These are phyloP conservation scores for Tupiocoris notatus DNA, from an alignment of 2,888 invertebrate species.

Conservation along the genomic window DNA sequence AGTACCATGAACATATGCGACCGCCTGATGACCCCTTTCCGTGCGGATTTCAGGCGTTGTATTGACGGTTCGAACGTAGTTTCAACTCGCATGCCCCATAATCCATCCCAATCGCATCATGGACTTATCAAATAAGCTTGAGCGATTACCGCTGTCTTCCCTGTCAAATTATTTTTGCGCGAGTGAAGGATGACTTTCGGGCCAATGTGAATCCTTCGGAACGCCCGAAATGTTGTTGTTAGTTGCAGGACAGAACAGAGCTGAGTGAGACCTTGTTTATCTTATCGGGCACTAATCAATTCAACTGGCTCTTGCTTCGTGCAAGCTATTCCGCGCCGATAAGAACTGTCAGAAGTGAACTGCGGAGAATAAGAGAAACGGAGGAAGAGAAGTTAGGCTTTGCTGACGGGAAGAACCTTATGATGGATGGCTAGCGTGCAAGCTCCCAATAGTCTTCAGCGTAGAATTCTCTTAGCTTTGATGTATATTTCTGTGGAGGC, in stretches of 20 bases:
- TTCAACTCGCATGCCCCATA: background rate
- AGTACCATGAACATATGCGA: background rate
- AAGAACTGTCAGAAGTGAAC: background rate
- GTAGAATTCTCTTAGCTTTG: background rate
- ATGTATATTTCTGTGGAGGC: background rate
- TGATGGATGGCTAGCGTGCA: constrained; percentile 30
- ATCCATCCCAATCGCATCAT: background rate
- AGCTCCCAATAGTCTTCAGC: constrained; percentile 16
- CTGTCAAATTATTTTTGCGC: background rate
- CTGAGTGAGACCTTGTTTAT: background rate
- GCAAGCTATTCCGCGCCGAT: background rate
- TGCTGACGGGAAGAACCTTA: constrained; percentile 9
- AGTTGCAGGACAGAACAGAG: background rate
- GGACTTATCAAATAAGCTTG: background rate
- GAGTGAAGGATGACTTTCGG: background rate
- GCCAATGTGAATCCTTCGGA: background rate
- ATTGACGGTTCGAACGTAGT: background rate
- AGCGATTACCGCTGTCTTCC: background rate
- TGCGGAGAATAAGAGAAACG: background rate
- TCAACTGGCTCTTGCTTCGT: background rate
- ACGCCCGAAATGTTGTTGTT: background rate
- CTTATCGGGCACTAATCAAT: background rate
- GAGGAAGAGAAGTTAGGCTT: background rate
- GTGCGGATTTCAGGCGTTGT: no score
- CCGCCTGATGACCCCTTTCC: no score